Evolutionary conservation across 2,113 vertebrate genomes (phyloP), one percentile per base, ranked within the genome.

Genomic region (Silurus meridionalis): DNA sequence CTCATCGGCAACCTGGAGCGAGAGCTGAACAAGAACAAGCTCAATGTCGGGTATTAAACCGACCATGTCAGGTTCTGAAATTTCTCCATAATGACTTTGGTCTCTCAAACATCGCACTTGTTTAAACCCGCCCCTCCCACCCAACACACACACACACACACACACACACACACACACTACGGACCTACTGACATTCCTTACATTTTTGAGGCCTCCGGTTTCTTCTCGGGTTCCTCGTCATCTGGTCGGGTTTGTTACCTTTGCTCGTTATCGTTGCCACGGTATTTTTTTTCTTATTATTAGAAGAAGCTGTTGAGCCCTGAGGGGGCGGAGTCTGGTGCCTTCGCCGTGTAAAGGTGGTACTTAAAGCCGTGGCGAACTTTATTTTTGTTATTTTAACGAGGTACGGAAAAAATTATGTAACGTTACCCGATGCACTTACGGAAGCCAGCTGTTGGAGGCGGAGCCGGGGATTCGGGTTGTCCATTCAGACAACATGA

Each of bases 21-120:
- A 90, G 98, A 99, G 91, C 97, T 99, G 85, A 99, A 96, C 93
- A 99, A 99, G 93, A 99, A 96, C 92, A 99, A 97, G 89, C 92
- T 98, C 60, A 97, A 96, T 25, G 94, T 95, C 58, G 96, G 95
- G 85, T 97, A 94, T 60, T 98, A 92, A 97, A 87, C 80, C 61
- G 21, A 72, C 64, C 17, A 6, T 14, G 15, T 66, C 19, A 46
- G 25, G 8, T 64, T 67, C 11, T 66, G n/a, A n/a, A 1, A 25
- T 71, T 37, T 74, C 71, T 77, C 52, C 5, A 14, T 9, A 25
- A 52, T 17, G 23, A 28, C 9, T 28, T 5, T 50, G 79, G 46
- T n/a, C 37, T 80, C 5, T 66, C 6, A 66, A 52, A 64, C 46
- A 15, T 58, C 25, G 25, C 55, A 79, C 77, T 79, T 79, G 4